These are phyloP conservation scores for Drosophila nannoptera DNA, from an alignment of 1,140 invertebrate genomes.

Conservation along the genomic window DNA sequence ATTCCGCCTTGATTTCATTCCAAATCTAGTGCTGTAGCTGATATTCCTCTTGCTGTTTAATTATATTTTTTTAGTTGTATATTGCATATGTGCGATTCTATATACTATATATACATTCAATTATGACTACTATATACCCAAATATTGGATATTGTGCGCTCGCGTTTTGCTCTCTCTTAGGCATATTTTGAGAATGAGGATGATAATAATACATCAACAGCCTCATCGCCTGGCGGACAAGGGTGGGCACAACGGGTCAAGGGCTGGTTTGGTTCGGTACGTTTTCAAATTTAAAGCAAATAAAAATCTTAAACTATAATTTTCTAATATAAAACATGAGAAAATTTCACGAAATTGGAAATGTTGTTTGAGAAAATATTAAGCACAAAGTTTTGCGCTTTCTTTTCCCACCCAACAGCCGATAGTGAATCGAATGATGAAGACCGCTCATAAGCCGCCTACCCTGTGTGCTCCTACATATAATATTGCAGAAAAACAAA, in stretches of 20 bases:
- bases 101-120: constrained; percentile 50
- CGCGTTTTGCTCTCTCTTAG: constrained; percentile 73
- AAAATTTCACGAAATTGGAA: constrained; percentile 63
- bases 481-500: constrained; percentile 26
- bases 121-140: constrained; percentile 48
- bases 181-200: constrained; percentile 79
- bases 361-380: constrained; percentile 44
- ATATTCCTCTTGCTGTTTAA: constrained; percentile 26
- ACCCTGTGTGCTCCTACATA: constrained; percentile 76
- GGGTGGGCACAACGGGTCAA: constrained; percentile 84
- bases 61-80: constrained; percentile 11
- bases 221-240: constrained; percentile 82
- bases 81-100: constrained; percentile 33
- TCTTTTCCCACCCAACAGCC: constrained; percentile 40
- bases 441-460: constrained; percentile 79
- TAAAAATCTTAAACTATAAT: constrained; percentile 51
- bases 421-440: constrained; percentile 74
- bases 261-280: constrained; percentile 84
- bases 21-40: constrained; percentile 25
- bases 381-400: constrained; percentile 47
- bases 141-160: constrained; percentile 71
- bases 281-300: constrained; percentile 76
- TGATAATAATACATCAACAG: constrained; percentile 78
- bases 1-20: constrained; percentile 30
- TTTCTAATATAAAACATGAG: constrained; percentile 34